These are phyloP conservation scores for Tetanocera ferruginea DNA, from an alignment of 2,888 invertebrate genomes.

Conservation along the genomic window DNA sequence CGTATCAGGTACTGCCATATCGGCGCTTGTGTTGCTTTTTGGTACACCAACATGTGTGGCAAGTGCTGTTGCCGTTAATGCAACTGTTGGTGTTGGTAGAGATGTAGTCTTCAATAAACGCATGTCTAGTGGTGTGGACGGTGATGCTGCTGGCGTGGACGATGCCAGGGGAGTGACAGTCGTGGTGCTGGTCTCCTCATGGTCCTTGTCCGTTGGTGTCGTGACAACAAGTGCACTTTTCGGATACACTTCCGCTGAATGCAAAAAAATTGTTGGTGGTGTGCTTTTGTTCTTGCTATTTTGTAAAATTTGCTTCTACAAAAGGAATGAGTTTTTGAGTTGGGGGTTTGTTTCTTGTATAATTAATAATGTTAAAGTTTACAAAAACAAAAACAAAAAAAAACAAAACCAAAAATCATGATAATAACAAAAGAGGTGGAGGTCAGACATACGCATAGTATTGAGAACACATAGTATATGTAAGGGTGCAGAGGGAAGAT, in stretches of 20 bases:
- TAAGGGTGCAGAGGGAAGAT: not conserved
- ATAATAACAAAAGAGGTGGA: not conserved
- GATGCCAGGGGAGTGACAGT: slow-evolving; percentile 30
- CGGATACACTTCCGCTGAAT: slow-evolving; percentile 61
- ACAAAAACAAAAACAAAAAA: not conserved
- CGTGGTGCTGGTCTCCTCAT: not conserved
- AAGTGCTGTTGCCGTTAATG: not conserved
- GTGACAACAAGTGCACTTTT: slow-evolving; percentile 54
- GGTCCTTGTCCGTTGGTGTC: slow-evolving; percentile 40
- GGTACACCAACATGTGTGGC: not conserved
- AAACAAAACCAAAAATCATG: not conserved
- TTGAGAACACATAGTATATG: not conserved
- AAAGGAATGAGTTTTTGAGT: slow-evolving; percentile 59
- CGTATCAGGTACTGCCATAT: not conserved
- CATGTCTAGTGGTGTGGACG: slow-evolving; percentile 37
- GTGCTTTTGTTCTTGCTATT: slow-evolving; percentile 56
- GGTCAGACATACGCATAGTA: not conserved
- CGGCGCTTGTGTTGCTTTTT: not conserved
- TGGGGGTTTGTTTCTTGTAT: slow-evolving; percentile 39
- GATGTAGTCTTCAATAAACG: not conserved
- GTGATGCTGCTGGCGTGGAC: slow-evolving; percentile 30
- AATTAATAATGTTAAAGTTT: slow-evolving; percentile 19
- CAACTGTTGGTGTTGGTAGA: not conserved
- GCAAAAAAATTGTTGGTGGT: slow-evolving; percentile 60
- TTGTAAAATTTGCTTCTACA: slow-evolving; percentile 66